A percentile compares a stretch with the other conserved stretches of the same genome.
These are phyloP conservation scores for Deroptyus accipitrinus DNA, from an alignment of 2,113 vertebrate genomes.

Conservation along the genomic window DNA sequence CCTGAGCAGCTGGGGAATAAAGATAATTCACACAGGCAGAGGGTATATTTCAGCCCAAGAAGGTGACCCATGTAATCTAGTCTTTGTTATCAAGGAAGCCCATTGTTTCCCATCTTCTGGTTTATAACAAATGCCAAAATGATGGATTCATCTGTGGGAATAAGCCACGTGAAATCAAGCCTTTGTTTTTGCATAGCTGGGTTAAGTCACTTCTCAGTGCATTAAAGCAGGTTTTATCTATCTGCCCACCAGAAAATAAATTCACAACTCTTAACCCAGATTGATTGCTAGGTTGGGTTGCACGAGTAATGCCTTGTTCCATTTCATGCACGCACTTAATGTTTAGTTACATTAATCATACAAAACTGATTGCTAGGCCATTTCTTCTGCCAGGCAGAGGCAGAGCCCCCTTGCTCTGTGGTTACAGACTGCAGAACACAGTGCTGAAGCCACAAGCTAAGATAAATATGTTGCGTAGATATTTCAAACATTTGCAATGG, in stretches of 20 bases:
- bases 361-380: not conserved
- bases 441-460: not conserved
- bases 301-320: not conserved
- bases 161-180: not conserved
- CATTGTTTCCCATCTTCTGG: not conserved
- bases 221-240: not conserved
- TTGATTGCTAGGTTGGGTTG: not conserved
- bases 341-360: not conserved
- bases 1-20: not conserved
- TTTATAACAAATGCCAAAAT: conserved; percentile 14
- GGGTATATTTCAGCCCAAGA: not conserved
- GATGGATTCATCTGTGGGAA: not conserved
- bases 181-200: not conserved
- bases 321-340: not conserved
- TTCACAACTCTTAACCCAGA: not conserved
- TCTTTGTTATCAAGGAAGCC: not conserved
- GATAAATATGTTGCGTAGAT: not conserved
- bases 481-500: not conserved
- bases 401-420: not conserved
- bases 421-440: not conserved
- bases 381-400: not conserved
- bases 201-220: not conserved
- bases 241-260: not conserved
- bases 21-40: not conserved
- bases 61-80: not conserved